Evolutionary conservation across 2,797 vertebrate genomes (phyloP).

Genomic region (Hylomyscus alleni): DNA sequence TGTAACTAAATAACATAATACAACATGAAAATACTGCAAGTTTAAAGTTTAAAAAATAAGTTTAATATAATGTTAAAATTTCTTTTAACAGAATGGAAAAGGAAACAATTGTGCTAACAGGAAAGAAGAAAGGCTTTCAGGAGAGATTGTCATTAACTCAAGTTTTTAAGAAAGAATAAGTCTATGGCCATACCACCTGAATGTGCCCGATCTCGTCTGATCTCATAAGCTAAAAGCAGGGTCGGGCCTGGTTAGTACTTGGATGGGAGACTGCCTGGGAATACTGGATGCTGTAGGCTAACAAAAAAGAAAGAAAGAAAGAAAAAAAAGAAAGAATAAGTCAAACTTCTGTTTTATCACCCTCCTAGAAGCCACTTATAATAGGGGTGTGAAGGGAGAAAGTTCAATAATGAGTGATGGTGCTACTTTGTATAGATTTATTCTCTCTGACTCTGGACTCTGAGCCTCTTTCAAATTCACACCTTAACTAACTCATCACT

Average conservation of each 20-base stretch:
- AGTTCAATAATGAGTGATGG: background rate
- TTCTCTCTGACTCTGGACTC: background rate
- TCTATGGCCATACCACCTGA: too few species aligned
- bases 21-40: background rate
- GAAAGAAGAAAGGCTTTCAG: background rate
- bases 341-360: constrained; percentile 4
- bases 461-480: background rate
- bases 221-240: too few species aligned
- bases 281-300: too few species aligned
- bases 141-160: background rate
- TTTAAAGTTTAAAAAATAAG: background rate
- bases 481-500: constrained; percentile 39
- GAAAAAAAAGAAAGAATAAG: constrained; percentile 11
- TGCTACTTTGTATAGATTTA: background rate
- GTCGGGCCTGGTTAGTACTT: too few species aligned
- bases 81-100: background rate
- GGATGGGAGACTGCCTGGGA: too few species aligned
- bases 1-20: background rate
- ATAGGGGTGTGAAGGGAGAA: background rate
- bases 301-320: too few species aligned
- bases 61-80: background rate
- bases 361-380: background rate
- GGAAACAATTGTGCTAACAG: background rate
- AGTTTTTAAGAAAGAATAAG: constrained; percentile 24
- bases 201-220: too few species aligned